Percentiles rank a stretch among this genome's conserved stretches.
Conservation (phyloP, 1,140 invertebrate genomes). For the Brachionus manjavacas region DNA sequence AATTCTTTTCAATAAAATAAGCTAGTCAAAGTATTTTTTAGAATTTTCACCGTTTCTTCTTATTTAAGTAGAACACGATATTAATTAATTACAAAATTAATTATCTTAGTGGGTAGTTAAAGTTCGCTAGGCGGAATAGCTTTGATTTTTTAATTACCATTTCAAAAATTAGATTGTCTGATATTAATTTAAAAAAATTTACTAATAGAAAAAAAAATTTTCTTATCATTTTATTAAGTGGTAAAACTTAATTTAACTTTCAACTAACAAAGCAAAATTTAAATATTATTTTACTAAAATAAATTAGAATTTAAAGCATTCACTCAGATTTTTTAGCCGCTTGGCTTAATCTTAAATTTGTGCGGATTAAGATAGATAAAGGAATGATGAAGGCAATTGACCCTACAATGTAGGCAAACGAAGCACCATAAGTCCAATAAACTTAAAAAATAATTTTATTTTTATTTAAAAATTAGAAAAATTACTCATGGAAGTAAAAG, state of each 20-base stretch:
- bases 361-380: not conserved
- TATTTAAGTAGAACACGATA: too few species aligned
- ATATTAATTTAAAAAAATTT: too few species aligned
- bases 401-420: constrained; percentile 69
- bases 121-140: not conserved
- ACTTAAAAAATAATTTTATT: constrained; percentile 60
- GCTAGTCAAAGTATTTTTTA: too few species aligned
- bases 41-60: too few species aligned
- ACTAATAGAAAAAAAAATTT: too few species aligned
- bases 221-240: not conserved
- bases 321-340: not conserved
- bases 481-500: constrained; percentile 59
- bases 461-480: not conserved
- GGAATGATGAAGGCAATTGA: constrained; percentile 49
- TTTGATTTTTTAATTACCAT: not conserved
- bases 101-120: too few species aligned
- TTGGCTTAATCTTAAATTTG: not conserved
- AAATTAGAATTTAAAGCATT: not conserved
- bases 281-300: not conserved
- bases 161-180: too few species aligned
- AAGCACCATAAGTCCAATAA: constrained; percentile 75
- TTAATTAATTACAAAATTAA: too few species aligned
- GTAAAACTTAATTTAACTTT: not conserved
- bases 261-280: not conserved
- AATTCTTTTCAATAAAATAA: too few species aligned